Evolutionary conservation across 2,888 invertebrate species (phyloP), one percentile per base, ranked within the genome.

Genomic region (Biston stratarius): DNA sequence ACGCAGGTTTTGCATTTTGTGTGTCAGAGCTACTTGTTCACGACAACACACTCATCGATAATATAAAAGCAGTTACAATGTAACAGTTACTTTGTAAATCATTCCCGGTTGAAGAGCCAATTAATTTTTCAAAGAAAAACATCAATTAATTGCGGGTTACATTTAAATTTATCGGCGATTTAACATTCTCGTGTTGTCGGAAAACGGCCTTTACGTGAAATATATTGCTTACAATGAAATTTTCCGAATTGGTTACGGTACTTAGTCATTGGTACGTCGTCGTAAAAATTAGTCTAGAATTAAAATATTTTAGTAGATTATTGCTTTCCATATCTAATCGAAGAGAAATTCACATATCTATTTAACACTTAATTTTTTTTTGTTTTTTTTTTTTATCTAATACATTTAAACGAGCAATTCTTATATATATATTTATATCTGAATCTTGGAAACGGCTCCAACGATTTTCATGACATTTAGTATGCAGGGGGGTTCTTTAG

Each of bases 211-310:
- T 69, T 56, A 61, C 58, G 56, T 66, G 52, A 74, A 78, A 83
- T 78, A 74, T 76, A 81, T 79, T 75, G 72, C 78, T 71, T 58
- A 69, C 69, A 77, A 77, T 78, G 71, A 77, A 73, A 78, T 79
- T 79, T 77, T 73, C 61, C 15, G 57, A 76, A 80, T 75, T 75
- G 52, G 57, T 69, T 73, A 55, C 36, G 55, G 62, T 38, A 47
- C 45, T 15, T 51, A n/a, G n/a, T n/a, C n/a, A 34, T 49, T 14
- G 6, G 1, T 10, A 15, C n/a, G n/a, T n/a, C n/a, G n/a, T n/a
- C n/a, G n/a, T n/a, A 48, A 48, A 9, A 38, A 38, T 24, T 24
- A 24, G 3, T 24, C 24, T 24, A 24, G 24, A 24, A 24, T 24
- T 3, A 38, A 38, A 5, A 5, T 38, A 5, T 38, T 38, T 38